phyloP scores from a whole-genome alignment of 2,888 invertebrate genomes.

The Drosophila melanosoma region DNA sequence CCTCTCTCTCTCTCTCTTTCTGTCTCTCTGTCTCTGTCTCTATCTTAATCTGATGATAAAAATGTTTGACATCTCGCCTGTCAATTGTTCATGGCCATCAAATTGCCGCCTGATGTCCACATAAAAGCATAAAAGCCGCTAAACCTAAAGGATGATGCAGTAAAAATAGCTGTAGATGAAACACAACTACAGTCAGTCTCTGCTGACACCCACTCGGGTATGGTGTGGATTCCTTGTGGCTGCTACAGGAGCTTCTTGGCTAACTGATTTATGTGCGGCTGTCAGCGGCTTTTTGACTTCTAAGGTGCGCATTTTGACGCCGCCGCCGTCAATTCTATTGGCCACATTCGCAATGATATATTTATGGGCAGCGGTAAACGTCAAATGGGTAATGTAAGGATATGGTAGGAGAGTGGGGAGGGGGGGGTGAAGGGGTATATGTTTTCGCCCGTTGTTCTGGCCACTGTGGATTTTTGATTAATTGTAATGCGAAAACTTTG shows the following conservation, averaged over 20 bases:
- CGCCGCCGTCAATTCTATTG: constrained; percentile 78
- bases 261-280: constrained; percentile 66
- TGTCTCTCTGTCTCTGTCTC: background rate
- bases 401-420: background rate
- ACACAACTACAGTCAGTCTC: background rate
- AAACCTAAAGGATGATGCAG: background rate
- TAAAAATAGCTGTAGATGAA: background rate
- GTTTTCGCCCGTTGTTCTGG: background rate
- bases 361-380: constrained; percentile 52
- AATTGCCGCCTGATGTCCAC: constrained; percentile 70
- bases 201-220: constrained; percentile 47
- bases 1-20: background rate
- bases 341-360: constrained; percentile 65
- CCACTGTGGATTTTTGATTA: constrained; percentile 67
- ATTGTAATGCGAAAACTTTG: constrained; percentile 78
- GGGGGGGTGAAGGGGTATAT: background rate
- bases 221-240: background rate
- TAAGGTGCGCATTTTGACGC: constrained; percentile 78
- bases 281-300: constrained; percentile 67
- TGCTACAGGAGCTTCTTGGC: background rate
- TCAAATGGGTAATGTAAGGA: background rate
- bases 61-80: constrained; percentile 58
- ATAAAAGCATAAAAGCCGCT: constrained; percentile 70
- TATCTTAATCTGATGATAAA: constrained; percentile 6
- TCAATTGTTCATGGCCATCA: constrained; percentile 77